Conservation (phyloP, 1,140 invertebrate genomes). For the Papilio dardanus region DNA sequence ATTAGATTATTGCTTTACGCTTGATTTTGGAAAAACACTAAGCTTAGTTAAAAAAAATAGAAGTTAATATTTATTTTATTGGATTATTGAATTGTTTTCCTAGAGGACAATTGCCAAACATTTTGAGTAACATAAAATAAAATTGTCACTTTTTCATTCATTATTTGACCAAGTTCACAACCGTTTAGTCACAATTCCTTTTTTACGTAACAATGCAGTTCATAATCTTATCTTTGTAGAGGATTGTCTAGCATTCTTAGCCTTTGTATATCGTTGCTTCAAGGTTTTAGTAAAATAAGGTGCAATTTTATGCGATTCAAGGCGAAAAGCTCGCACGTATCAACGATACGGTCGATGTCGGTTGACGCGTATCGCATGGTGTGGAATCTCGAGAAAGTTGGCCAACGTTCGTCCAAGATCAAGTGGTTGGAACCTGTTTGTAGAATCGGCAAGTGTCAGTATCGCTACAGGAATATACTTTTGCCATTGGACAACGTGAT, state of each 20-base stretch:
- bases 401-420: conserved; percentile 68
- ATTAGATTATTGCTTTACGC: no score
- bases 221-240: no score
- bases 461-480: conserved; percentile 39
- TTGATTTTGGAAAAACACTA: no score
- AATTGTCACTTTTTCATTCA: not conserved
- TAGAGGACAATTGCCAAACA: not conserved
- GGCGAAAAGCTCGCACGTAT: conserved; percentile 12
- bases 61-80: no score
- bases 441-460: conserved; percentile 75
- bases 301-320: conserved; percentile 14
- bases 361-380: conserved; percentile 50
- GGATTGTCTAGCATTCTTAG: no score
- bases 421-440: conserved; percentile 77
- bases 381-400: conserved; percentile 79
- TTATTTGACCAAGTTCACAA: not conserved
- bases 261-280: not conserved
- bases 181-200: not conserved
- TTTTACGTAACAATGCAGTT: no score
- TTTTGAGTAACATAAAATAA: not conserved
- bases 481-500: conserved; percentile 35
- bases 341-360: conserved; percentile 40
- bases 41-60: no score
- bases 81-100: no score
- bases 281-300: not conserved